Evolutionary conservation across 1,140 invertebrate species (phyloP), one percentile per base, ranked within the genome.

Genomic region (Heliconius eleuchia): DNA sequence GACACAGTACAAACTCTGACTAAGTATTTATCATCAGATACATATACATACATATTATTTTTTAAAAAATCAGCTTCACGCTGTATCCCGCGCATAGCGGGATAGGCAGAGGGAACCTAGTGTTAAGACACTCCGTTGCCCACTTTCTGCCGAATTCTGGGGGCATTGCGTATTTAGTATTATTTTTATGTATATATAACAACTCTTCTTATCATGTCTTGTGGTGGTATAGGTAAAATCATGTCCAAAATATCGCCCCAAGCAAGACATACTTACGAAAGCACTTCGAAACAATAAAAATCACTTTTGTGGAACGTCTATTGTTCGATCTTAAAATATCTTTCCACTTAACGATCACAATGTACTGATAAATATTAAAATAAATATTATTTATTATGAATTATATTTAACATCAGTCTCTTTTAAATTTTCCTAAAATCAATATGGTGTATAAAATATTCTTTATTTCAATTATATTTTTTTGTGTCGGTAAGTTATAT

Each of bases 281-380:
- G 60, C 52, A 74, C 66, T 79, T 83, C 76, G 80, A 83, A 86
- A 90, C 87, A 89, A 90, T 89, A 84, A 86, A 83, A 88, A 77
- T 80, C 85, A 82, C 83, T 87, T 86, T 85, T 81, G 80, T 84
- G 81, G 83, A 87, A 88, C 85, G 78, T 76, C 86, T 80, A 90
- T 91, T 91, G 90, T 91, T 89, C 87, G 23, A 66, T 66, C 23
- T 66, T 66, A 66, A 66, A 66, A 66, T 66, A 66, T 66, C 60
- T 66, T 66, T 66, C 60, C 60, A 66, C 23, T 66, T 16, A 30
- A 66, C 60, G 60, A 66, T 27, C 60, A 66, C 60, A 66, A 66
- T 66, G 60, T 66, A 66, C 23, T 66, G 60, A 27, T 66, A 66
- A 66, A 66, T 66, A 66, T 66, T 66, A 30, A 57, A 66, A 30